Conservation (phyloP, 1,140 invertebrate species). For the Formica selysi region DNA sequence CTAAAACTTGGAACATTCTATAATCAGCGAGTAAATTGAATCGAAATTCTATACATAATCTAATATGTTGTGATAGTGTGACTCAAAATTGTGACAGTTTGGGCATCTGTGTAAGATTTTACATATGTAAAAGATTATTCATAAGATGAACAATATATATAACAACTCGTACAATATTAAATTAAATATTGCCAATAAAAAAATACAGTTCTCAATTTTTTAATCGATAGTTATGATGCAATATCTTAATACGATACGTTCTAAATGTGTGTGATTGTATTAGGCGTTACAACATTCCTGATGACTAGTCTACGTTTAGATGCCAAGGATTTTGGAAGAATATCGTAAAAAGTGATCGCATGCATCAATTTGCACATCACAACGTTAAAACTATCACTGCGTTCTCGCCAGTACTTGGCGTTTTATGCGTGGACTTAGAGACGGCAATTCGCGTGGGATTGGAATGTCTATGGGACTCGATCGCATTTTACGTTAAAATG, state of each 20-base stretch:
- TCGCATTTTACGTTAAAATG: constrained; percentile 73
- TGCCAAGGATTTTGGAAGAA: not conserved
- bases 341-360: not conserved
- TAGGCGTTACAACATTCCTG: not conserved
- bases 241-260: not conserved
- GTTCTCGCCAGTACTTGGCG: constrained; percentile 58
- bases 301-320: not conserved
- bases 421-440: constrained; percentile 71
- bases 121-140: not conserved
- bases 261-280: not conserved
- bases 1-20: too few species aligned
- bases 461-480: constrained; percentile 74
- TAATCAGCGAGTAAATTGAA: too few species aligned
- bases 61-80: not conserved
- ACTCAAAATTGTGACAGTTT: not conserved
- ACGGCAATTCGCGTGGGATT: constrained; percentile 76
- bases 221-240: not conserved
- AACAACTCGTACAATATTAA: too few species aligned
- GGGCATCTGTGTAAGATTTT: not conserved
- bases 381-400: constrained; percentile 54
- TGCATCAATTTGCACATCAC: not conserved
- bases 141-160: not conserved
- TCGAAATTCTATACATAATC: not conserved
- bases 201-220: not conserved
- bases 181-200: not conserved